These are phyloP conservation scores for Megalopta genalis DNA, from an alignment of 1,140 invertebrate genomes.

Conservation along the genomic window DNA sequence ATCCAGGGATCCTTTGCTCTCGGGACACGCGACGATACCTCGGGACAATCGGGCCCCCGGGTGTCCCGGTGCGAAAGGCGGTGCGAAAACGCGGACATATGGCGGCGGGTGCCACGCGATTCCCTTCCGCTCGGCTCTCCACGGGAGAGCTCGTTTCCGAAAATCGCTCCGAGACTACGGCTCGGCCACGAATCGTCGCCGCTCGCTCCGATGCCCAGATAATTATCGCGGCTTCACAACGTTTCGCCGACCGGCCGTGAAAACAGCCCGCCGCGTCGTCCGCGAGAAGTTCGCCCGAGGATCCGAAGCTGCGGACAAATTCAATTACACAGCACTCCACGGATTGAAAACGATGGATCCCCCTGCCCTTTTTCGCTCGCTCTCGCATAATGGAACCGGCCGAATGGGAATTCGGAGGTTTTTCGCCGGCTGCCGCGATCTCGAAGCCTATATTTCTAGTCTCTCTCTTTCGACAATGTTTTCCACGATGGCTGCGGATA, in stretches of 20 bases:
- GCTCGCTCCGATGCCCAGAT: constrained; percentile 49
- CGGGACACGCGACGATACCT: constrained; percentile 40
- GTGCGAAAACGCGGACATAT: constrained; percentile 58
- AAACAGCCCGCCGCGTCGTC: not conserved
- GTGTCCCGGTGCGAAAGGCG: constrained; percentile 46
- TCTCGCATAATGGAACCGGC: not conserved
- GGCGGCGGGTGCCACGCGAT: constrained; percentile 43
- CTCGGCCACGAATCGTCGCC: constrained; percentile 5
- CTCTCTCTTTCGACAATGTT: too few species aligned
- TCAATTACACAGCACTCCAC: constrained; percentile 16
- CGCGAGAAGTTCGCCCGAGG: not conserved
- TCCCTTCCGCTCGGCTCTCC: constrained; percentile 48
- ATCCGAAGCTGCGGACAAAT: constrained; percentile 8
- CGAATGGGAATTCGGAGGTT: not conserved
- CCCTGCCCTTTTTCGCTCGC: too few species aligned
- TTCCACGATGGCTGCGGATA: too few species aligned
- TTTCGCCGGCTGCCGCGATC: not conserved
- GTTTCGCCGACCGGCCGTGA: not conserved
- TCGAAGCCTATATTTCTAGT: too few species aligned
- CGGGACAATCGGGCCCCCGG: constrained; percentile 23
- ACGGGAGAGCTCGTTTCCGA: constrained; percentile 31
- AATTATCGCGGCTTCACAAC: constrained; percentile 47
- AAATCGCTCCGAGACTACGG: constrained; percentile 40
- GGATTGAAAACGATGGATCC: constrained; percentile 4
- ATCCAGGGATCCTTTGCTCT: not conserved